Evolutionary conservation across 2,888 invertebrate species (phyloP).

Genomic region (Limnephilus marmoratus): DNA sequence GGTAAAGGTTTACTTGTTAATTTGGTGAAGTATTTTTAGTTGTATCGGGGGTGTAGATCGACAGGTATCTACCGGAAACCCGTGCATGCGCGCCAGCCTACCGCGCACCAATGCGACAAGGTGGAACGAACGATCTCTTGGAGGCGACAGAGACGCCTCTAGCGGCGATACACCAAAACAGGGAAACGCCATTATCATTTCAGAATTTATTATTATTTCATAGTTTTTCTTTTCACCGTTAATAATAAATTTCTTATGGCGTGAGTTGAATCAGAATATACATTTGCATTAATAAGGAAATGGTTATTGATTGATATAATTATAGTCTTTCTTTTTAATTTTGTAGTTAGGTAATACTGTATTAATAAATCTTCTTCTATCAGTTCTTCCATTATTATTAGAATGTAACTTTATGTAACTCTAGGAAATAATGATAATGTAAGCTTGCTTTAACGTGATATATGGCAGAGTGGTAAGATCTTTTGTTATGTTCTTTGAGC

Average conservation of each 20-base stretch:
- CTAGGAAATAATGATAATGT: not conserved
- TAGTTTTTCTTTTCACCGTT: constrained; percentile 29
- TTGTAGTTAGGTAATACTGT: not conserved
- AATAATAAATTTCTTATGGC: constrained; percentile 3
- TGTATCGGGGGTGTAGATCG: constrained; percentile 26
- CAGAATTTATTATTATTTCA: not conserved
- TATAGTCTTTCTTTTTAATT: constrained; percentile 47
- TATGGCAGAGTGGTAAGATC: not conserved
- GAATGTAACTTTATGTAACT: not conserved
- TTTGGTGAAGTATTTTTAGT: not conserved
- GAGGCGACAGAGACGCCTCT: constrained; percentile 72
- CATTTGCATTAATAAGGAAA: not conserved
- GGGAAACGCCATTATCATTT: constrained; percentile 43
- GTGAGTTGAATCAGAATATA: not conserved
- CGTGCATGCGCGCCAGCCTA: constrained; percentile 68
- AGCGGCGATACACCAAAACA: constrained; percentile 64
- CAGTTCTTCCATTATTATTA: not conserved
- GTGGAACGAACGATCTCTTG: constrained; percentile 74
- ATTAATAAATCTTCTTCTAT: not conserved
- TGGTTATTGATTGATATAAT: not conserved
- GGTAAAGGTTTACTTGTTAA: not conserved
- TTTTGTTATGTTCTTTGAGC: not conserved
- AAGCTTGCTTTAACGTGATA: not conserved
- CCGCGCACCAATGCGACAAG: constrained; percentile 75
- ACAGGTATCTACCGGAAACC: constrained; percentile 65